phyloP scores from a whole-genome alignment of 1,140 invertebrate genomes.

The Cherax destructor region DNA sequence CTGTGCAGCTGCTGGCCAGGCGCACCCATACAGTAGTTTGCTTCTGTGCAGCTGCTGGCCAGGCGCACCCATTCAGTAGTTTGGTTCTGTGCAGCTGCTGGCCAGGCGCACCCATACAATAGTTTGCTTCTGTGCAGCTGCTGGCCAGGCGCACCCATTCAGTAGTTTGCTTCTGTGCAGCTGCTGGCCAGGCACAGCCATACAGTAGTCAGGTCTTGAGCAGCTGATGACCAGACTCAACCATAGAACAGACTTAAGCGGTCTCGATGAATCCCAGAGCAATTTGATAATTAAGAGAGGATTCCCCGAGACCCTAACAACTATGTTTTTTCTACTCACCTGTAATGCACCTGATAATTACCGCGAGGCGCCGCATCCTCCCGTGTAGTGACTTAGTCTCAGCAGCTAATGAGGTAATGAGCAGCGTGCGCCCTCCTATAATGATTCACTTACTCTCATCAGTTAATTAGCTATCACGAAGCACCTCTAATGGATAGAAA shows the following conservation, averaged over 20 bases:
- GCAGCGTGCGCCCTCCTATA: background rate
- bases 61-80: no score
- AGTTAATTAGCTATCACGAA: background rate
- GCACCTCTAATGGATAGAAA: background rate
- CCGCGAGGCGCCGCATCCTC: background rate
- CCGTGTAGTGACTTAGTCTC: background rate
- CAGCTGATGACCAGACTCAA: no score
- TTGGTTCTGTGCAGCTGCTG: no score
- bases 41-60: no score
- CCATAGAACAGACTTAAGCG: background rate
- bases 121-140: no score
- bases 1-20: no score
- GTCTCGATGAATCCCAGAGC: background rate
- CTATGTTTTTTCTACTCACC: background rate
- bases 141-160: no score
- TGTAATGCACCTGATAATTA: constrained; percentile 30
- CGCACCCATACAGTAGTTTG: no score
- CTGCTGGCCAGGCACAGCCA: no score
- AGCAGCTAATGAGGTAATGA: background rate
- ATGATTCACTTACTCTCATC: background rate
- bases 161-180: no score
- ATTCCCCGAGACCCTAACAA: background rate
- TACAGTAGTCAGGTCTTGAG: no score
- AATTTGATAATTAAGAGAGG: constrained; percentile 10
- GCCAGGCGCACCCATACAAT: no score